Percentiles rank a stretch among this genome's conserved stretches.
These are phyloP conservation scores for Tenualosa ilisha DNA, from an alignment of 2,797 vertebrate species.

Conservation along the genomic window DNA sequence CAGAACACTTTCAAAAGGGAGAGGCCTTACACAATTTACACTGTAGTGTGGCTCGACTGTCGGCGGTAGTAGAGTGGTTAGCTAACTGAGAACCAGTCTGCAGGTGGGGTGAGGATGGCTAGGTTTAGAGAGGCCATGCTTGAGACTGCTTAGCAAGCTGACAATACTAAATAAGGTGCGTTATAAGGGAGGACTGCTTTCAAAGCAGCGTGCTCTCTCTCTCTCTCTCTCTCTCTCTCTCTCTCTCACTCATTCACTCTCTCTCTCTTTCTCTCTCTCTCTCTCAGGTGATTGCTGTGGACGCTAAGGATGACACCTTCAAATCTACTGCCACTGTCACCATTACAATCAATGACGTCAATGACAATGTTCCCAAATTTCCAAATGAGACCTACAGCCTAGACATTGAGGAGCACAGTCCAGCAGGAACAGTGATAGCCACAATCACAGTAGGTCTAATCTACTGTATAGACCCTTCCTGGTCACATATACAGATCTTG, in stretches of 20 bases:
- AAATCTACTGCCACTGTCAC: slow-evolving; percentile 77
- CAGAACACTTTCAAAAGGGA: not conserved
- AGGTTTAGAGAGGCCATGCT: not conserved
- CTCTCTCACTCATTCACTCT: not conserved
- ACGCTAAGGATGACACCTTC: slow-evolving; percentile 57
- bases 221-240: not conserved
- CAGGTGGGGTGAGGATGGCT: not conserved
- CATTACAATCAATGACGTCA: slow-evolving; percentile 80
- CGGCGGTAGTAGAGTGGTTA: too few species aligned
- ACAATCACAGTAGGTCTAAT: slow-evolving; percentile 76
- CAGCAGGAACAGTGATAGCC: slow-evolving; percentile 58
- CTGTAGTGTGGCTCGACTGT: not conserved
- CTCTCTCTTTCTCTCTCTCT: not conserved
- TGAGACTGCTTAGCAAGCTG: not conserved
- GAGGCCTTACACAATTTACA: not conserved
- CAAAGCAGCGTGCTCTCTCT: too few species aligned
- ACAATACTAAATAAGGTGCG: too few species aligned
- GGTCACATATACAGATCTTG: not conserved
- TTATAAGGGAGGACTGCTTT: too few species aligned
- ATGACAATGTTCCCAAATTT: slow-evolving; percentile 87
- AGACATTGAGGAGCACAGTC: slow-evolving; percentile 75
- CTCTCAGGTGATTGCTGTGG: slow-evolving; percentile 82
- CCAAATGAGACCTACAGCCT: slow-evolving; percentile 66
- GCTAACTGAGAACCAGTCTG: not conserved
- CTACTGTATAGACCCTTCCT: not conserved